Evolutionary conservation across 1,140 invertebrate genomes (phyloP).

Genomic region (Tetragonula clypearis): DNA sequence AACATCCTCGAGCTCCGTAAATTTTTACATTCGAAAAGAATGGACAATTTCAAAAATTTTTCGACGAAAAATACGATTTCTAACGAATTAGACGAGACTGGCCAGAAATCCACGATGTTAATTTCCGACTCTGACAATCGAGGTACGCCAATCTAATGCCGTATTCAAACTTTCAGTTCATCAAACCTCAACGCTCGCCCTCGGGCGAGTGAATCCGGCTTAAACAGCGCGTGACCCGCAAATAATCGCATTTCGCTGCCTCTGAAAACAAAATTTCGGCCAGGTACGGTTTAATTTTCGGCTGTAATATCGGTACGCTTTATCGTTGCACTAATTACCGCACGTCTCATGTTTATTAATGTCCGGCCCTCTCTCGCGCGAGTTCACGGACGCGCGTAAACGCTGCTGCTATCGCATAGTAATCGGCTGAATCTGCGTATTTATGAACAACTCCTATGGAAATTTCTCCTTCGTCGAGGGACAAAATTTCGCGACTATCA

Average conservation of each 20-base stretch:
- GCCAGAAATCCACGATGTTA: background rate
- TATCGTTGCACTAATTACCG: constrained; percentile 56
- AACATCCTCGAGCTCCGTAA: too few species aligned
- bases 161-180: background rate
- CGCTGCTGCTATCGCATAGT: constrained; percentile 36
- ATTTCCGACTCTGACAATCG: background rate
- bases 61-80: too few species aligned
- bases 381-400: background rate
- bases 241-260: constrained; percentile 1
- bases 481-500: constrained; percentile 41
- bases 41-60: background rate
- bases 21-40: background rate
- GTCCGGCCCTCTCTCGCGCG: constrained; percentile 4
- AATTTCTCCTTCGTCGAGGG: constrained; percentile 40
- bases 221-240: background rate
- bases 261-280: constrained; percentile 39
- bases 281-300: constrained; percentile 55
- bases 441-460: constrained; percentile 15
- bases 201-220: background rate
- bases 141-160: background rate
- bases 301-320: constrained; percentile 32
- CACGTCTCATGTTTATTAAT: constrained; percentile 53
- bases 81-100: background rate
- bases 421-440: constrained; percentile 36
- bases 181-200: background rate